Percentiles rank a stretch among this genome's conserved stretches.
phyloP scores from a whole-genome alignment of 2,888 invertebrate species.

The Anagyrus pseudococci region DNA sequence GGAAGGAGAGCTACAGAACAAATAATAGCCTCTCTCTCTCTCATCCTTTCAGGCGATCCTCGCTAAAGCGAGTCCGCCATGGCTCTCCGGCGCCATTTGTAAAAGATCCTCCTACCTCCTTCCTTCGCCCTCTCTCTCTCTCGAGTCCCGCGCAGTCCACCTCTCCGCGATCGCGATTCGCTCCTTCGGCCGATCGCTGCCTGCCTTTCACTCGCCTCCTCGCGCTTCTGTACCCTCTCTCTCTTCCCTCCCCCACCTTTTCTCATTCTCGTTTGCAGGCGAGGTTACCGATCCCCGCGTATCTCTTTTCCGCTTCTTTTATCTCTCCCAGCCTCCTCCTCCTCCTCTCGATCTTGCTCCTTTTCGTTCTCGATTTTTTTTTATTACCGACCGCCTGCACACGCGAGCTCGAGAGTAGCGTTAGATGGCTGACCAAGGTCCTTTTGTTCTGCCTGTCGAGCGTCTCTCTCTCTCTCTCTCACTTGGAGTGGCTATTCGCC shows the following conservation, averaged over 20 bases:
- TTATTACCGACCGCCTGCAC: background rate
- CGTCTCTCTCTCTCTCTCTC: background rate
- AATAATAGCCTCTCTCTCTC: constrained; percentile 20
- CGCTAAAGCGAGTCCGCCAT: constrained; percentile 40
- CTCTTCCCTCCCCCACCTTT: constrained; percentile 5
- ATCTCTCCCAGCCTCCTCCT: background rate
- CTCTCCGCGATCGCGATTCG: constrained; percentile 23
- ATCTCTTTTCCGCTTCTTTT: constrained; percentile 17
- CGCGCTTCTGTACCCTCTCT: no score
- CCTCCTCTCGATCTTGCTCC: constrained; percentile 1
- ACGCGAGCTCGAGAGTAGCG: background rate
- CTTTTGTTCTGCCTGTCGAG: background rate
- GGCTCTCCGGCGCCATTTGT: constrained; percentile 44
- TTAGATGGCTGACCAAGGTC: background rate
- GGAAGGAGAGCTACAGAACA: no score
- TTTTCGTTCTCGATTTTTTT: constrained; percentile 10
- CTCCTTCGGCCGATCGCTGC: constrained; percentile 25
- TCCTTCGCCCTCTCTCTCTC: no score
- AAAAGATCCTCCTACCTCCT: constrained; percentile 42
- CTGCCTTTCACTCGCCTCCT: constrained; percentile 30
- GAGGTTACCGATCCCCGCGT: constrained; percentile 1
- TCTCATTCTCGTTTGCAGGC: background rate
- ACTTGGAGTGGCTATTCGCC: constrained; percentile 12
- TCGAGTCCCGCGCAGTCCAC: constrained; percentile 42
- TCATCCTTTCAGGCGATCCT: constrained; percentile 49